Conservation (phyloP, 2,888 invertebrate genomes). For the Galeopsomyia nigrocyanea region DNA sequence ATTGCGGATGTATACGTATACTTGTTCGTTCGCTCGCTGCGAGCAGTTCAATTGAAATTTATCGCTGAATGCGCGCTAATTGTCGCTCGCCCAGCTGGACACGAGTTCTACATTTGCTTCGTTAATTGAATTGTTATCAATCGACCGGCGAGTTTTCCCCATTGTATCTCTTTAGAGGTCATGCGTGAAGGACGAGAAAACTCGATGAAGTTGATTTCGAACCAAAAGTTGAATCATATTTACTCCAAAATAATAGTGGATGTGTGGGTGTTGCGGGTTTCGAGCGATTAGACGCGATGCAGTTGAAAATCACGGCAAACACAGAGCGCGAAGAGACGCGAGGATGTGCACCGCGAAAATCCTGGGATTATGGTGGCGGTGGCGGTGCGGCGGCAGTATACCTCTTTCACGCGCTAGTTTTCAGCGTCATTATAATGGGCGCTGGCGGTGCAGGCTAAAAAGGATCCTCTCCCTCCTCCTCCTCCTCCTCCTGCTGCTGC, state of each 20-base stretch:
- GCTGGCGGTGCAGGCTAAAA: conserved; percentile 14
- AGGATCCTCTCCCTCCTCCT: conserved; percentile 7
- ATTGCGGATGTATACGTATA: too few species aligned
- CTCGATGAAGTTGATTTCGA: too few species aligned
- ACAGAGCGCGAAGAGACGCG: not conserved
- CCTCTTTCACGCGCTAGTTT: conserved; percentile 10
- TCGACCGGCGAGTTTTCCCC: too few species aligned
- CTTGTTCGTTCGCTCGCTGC: not conserved
- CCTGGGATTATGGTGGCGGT: conserved; percentile 9
- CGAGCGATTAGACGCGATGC: too few species aligned
- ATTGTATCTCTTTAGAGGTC: too few species aligned
- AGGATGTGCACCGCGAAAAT: conserved; percentile 16
- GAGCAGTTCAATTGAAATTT: conserved; percentile 26
- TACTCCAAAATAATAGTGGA: too few species aligned
- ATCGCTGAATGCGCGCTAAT: conserved; percentile 13
- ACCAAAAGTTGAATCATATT: too few species aligned
- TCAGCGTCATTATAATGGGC: conserved; percentile 40
- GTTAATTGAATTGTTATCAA: too few species aligned
- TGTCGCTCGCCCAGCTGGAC: not conserved
- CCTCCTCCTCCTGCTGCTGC: not conserved
- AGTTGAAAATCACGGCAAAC: not conserved
- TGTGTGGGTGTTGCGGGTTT: too few species aligned
- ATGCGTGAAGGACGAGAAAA: too few species aligned
- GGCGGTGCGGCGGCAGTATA: too few species aligned
- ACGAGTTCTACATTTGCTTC: too few species aligned